Evolutionary conservation across 2,888 invertebrate genomes (phyloP), one percentile per base, ranked within the genome.

Genomic region (Eulithis testata): DNA sequence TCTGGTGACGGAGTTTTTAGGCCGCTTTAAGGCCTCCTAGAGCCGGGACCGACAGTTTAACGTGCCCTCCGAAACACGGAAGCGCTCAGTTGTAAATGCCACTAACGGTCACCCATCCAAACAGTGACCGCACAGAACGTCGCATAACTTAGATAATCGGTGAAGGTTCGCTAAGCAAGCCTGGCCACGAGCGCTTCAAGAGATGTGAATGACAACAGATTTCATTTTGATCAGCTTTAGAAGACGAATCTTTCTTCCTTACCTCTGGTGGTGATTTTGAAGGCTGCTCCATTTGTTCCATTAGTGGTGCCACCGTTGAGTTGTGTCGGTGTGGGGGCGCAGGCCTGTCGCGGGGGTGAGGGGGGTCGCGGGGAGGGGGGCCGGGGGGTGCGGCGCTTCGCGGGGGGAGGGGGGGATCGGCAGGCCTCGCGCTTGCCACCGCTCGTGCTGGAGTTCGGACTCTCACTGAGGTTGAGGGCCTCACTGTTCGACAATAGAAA

Each of bases 211-310:
- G 2, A 21, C 21, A n/a, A n/a, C n/a, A n/a, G n/a, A n/a, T n/a
- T n/a, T n/a, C n/a, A n/a, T n/a, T n/a, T n/a, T n/a, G n/a, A n/a
- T 37, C 3, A 37, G 8, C 37, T 7, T 37, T 37, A 5, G 37
- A 37, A 37, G 5, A 37, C 5, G 0, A 37, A 37, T 7, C 9
- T 40, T 45, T 47, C 36, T 8, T 14, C 7, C 50, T 21, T 70
- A 91, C 98, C 97, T 95, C 97, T 95, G 77, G 97, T 97, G 72
- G 97, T 96, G 76, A 98, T 97, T 91, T 97, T 98, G 81, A 98
- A 97, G 80, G 97, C 96, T 44, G 97, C 95, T 49, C 95, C 95
- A 62, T 93, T 83, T 14, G 86, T 81, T 5, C 85, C 86, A 56
- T 86, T 86, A 8, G 73, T 54, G 11, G 73, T 60, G 14, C 71